Evolutionary conservation across 2,113 vertebrate species (phyloP), one percentile per base, ranked within the genome.

Genomic region (Lycaon pictus): DNA sequence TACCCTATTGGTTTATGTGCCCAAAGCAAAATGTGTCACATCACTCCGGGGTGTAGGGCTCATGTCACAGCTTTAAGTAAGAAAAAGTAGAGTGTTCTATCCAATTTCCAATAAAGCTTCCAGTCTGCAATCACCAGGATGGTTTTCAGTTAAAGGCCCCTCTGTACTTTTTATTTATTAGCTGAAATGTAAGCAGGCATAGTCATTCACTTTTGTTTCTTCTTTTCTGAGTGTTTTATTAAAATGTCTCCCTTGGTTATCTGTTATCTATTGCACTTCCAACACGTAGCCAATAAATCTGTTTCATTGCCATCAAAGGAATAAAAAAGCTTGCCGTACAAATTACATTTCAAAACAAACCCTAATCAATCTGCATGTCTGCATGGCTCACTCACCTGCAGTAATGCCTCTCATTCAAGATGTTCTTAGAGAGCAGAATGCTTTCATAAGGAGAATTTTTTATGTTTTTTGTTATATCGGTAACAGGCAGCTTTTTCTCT

Each of bases 141-240:
- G 58, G 65, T 86, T 96, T 95, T 87, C 69, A n/a, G 55, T 69
- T 84, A 76, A 96, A 60, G 51, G 51, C 53, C 35, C 93, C 10
- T 19, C 56, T 93, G 5, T 53, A 22, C n/a, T 56, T 94, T 97
- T 95, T 97, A 98, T 98, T 98, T 98, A 98, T 98, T 97, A 95
- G 53, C n/a, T 98, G 79, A 93, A 88, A 95, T 88, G 3, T 58
- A 88, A 96, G 76, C 77, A 91, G 74, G n/a, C 56, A 19, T 96
- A 86, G 90, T 94, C 86, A 43, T 69, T 82, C 58, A 9, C 32
- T n/a, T 93, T 90, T 95, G 15, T 77, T 87, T 74, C 67, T 20
- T 25, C 95, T 96, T 95, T 95, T 95, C 90, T 27, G 95, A 23
- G 17, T 72, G 62, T 87, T 97, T 88, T 96, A 53, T 96, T 97